Evolutionary conservation across 1,140 invertebrate species (phyloP), one percentile per base, ranked within the genome.

Genomic region (Apis laboriosa): DNA sequence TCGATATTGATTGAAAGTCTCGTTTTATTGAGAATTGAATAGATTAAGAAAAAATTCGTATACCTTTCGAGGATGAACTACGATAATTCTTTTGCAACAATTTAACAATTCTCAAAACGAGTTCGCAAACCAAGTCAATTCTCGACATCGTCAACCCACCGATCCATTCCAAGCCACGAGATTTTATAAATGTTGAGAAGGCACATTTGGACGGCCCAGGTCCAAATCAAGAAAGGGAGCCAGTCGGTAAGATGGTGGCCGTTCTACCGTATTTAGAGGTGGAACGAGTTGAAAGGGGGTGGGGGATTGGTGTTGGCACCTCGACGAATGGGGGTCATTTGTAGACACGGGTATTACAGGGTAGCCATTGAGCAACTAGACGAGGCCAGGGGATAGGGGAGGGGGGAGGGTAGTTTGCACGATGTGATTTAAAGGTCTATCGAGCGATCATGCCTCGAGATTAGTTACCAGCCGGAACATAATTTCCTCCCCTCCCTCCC

Each of bases 391-490:
- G 34, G 34, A 3, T 34, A 2, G 34, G 34, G 34, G 66, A 61
- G 58, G 56, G 51, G 53, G 49, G 76, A 17, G 81, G 78, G 75
- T 34, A 77, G 82, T 86, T 90, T 77, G 77, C 76, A 83, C 82
- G 60, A 77, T 73, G 88, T 90, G 90, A 90, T 90, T 90, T 89
- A 90, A 90, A 85, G 90, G 86, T 90, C 84, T 89, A 90, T 90
- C 83, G 83, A 84, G 86, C 88, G 88, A 90, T 90, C 84, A 90
- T 90, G 88, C 85, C 71, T 85, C 74, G 84, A 89, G 86, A 90
- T 90, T 89, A 90, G 83, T 90, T 89, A 86, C 79, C 79, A 55
- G 74, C 75, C 78, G 74, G 83, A 85, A 88, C 84, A 88, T 88
- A 87, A 90, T 90, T 90, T 89, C 83, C 83, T 74, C 51, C 13